Evolutionary conservation across 2,797 vertebrate species (phyloP), one percentile per base, ranked within the genome.

Genomic region (Vespertilio murinus): DNA sequence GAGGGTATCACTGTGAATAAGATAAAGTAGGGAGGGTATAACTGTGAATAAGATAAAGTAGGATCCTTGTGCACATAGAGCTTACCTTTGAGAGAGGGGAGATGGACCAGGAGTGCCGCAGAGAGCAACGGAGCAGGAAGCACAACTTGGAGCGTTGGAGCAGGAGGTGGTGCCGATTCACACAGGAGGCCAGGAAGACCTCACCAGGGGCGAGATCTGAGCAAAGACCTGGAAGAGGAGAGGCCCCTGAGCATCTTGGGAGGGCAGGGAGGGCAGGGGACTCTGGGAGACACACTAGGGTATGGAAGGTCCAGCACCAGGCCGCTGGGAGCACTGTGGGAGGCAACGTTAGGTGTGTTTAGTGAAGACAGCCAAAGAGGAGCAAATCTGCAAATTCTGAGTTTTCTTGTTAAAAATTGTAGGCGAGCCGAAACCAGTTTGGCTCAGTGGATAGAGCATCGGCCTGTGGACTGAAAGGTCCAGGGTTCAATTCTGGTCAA

Each of bases 371-470:
- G 81, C 13, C 28, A 9, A 8, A n/a, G 40, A 65, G 7, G 22
- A 82, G 33, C n/a, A 88, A 67, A 84, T 49, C 3, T 20, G 3
- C 70, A 75, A 38, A 14, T 4, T 30, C 30, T n/a, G 73, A 35
- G 6, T 88, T 71, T 80, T 92, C 61, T 81, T 90, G 23, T 69
- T 52, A 23, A 90, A 92, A 92, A 75, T n/a, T n/a, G n/a, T n/a
- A n/a, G n/a, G n/a, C n/a, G n/a, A n/a, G n/a, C n/a, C n/a, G n/a
- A n/a, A n/a, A n/a, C n/a, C n/a, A n/a, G n/a, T n/a, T n/a, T n/a
- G n/a, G n/a, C n/a, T n/a, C n/a, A n/a, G n/a, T n/a, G n/a, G n/a
- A n/a, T n/a, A n/a, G n/a, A n/a, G n/a, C n/a, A n/a, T n/a, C n/a
- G n/a, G n/a, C n/a, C n/a, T n/a, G n/a, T n/a, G n/a, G n/a, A n/a